Base-by-base conservation (phyloP, 2,888 invertebrate genomes). In the Phytoseiulus persimilis region DNA sequence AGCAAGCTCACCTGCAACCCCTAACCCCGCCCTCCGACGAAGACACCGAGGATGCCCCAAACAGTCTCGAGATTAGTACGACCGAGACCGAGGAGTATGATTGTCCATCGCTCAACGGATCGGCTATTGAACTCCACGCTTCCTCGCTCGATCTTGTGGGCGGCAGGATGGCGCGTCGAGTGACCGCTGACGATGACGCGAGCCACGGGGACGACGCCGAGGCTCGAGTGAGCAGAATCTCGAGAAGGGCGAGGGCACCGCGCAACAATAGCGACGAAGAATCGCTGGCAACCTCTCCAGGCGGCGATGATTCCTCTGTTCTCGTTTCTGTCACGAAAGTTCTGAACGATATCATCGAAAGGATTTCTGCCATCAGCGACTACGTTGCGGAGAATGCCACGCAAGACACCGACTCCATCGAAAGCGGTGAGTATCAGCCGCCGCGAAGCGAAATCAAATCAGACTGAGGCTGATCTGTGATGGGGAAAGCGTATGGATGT, bases 11-110 rank as follows among this genome's bases (percentile, higher is more conserved):
- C n/a, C 28, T 87, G 33, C 32, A 87, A 33, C n/a, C 32, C 28
- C 87, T 45, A 23, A 33, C 87, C 11, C 33, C 87, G 33, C 39
- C 87, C 33, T 87, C 87, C 2, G 87, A 87, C 87, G 87, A 87
- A 9, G 87, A 87, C 23, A 87, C 87, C 87, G 87, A 87, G 87
- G 87, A 87, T 23, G 87, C 87, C 23, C 65, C 65, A 3, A 65
- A 65, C 18, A 87, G 45, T 32, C 87, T 87, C 33, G 87, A 87
- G 87, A 33, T 87, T 14, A 87, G 87, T 39, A 87, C 39, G 33
- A n/a, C 87, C 87, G 87, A 87, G 23, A 87, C 87, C 33, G 87
- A 87, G 31, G 87, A 39, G 14, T 87, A 87, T 14, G 87, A 87
- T n/a, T 87, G 87, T 45, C 65, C 65, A 2, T 65, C 65, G 11